phyloP scores from a whole-genome alignment of 2,888 invertebrate species.

The Drosophila mayaguana region DNA sequence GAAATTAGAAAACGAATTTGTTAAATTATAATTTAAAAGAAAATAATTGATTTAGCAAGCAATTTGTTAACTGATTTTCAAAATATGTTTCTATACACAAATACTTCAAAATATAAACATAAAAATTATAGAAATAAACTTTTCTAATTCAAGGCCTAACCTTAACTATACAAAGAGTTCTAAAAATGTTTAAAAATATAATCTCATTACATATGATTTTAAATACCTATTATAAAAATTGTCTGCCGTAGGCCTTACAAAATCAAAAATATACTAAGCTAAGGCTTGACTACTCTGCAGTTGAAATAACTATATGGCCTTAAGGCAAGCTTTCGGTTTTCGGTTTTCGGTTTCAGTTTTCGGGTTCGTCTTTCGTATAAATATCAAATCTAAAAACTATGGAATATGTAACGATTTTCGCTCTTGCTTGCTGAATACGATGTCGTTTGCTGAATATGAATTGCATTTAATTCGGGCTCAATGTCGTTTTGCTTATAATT shows the following conservation, averaged over 20 bases:
- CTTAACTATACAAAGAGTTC: neutral
- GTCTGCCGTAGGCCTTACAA: neutral
- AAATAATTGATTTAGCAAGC: neutral
- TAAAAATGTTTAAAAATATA: too few species aligned
- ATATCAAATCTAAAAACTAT: slow-evolving; percentile 21
- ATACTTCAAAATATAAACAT: too few species aligned
- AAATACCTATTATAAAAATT: neutral
- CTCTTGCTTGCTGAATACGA: slow-evolving; percentile 48
- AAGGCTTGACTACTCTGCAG: neutral
- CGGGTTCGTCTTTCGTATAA: slow-evolving; percentile 1
- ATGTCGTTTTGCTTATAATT: slow-evolving; percentile 56
- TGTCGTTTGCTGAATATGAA: slow-evolving; percentile 48
- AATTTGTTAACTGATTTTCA: neutral
- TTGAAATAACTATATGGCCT: neutral
- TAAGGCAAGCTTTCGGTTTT: slow-evolving; percentile 4
- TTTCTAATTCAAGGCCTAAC: neutral
- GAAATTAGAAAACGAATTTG: neutral
- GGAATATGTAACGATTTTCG: slow-evolving; percentile 58
- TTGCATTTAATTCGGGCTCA: slow-evolving; percentile 45
- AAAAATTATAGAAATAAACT: neutral
- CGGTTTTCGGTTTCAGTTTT: slow-evolving; percentile 1
- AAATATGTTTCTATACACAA: too few species aligned
- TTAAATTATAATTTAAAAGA: slow-evolving; percentile 25
- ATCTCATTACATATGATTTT: neutral
- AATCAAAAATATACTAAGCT: neutral